Base-by-base conservation (phyloP, 2,113 vertebrate genomes). In the Peromyscus polionotus region DNA sequence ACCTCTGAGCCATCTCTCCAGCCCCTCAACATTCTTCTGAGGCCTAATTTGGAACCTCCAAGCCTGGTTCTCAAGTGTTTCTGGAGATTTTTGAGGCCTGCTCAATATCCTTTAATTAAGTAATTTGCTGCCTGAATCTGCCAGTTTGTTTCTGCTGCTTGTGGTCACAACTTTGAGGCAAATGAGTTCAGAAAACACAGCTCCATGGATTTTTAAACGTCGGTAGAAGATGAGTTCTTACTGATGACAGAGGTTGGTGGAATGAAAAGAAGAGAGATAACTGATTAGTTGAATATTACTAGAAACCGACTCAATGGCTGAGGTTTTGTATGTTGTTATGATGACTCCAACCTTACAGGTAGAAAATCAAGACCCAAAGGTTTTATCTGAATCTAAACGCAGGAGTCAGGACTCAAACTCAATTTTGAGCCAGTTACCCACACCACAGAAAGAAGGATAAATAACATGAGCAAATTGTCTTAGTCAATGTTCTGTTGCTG, bases 81-180 rank as follows among this genome's bases (percentile, higher is more conserved):
- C 48, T 68, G 28, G 65, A 89, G 63, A 85, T 33, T 80, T 81
- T 76, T 89, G 3, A 88, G 63, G 88, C 57, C 67, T 77, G 24
- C 20, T 22, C 31, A 93, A 24, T 61, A 68, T 45, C n/a, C 28
- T 54, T 92, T 79, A 36, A 59, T 87, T 79, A 90, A 86, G 79
- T 85, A 80, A 76, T 88, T 72, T 91, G 94, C 45, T 95, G 16
- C 75, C 93, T 51, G 2, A 91, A 42, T 93, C 42, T 79, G 1
- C n/a, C 51, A 36, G 28, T 86, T 95, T 65, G 92, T 75, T 94
- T 94, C 88, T 97, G 48, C 84, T 85, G 28, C 80, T 83, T 88
- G 0, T 8, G 7, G 24, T 96, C 36, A 67, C n/a, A 96, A 76
- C 16, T 22, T 76, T 80, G 42, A 94, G 54, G 94, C 48, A 87